phyloP scores from a whole-genome alignment of 2,797 vertebrate genomes.

The Platalea minor region DNA sequence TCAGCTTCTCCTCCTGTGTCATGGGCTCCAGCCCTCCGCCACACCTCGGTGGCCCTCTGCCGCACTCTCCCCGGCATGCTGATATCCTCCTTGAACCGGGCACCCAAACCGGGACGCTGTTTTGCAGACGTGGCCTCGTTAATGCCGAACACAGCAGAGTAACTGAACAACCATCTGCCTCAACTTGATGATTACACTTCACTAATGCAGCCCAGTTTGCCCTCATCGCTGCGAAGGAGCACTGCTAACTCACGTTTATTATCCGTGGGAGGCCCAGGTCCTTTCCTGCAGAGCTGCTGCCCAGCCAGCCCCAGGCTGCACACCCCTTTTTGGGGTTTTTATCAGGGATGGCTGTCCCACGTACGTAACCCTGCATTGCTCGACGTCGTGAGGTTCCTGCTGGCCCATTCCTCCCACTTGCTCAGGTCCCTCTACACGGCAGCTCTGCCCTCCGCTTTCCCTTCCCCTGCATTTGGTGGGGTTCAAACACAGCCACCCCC shows the following conservation, averaged over 20 bases:
- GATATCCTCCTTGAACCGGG: not conserved
- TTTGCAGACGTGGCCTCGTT: not conserved
- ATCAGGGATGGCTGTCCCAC: too few species aligned
- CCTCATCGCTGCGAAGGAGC: not conserved
- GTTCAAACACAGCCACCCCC: not conserved
- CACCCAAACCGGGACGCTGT: not conserved
- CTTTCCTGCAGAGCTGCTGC: not conserved
- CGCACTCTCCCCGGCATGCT: not conserved
- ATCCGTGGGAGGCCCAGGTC: not conserved
- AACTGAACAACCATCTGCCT: not conserved
- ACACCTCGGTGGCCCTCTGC: not conserved
- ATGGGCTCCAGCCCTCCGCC: not conserved
- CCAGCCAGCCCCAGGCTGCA: not conserved
- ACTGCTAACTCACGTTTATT: not conserved
- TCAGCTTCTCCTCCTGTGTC: not conserved
- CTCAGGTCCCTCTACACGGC: not conserved
- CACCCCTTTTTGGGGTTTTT: not conserved
- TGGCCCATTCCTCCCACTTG: not conserved
- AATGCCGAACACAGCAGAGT: not conserved
- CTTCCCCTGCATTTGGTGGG: not conserved
- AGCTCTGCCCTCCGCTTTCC: not conserved
- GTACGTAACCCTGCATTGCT: fast-evolving
- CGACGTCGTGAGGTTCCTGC: not conserved
- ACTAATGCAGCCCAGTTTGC: not conserved
- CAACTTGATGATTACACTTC: not conserved